Percentiles rank a stretch among this genome's conserved stretches.
These are phyloP conservation scores for Orthonyx spaldingii DNA, from an alignment of 2,113 vertebrate species.

Conservation along the genomic window DNA sequence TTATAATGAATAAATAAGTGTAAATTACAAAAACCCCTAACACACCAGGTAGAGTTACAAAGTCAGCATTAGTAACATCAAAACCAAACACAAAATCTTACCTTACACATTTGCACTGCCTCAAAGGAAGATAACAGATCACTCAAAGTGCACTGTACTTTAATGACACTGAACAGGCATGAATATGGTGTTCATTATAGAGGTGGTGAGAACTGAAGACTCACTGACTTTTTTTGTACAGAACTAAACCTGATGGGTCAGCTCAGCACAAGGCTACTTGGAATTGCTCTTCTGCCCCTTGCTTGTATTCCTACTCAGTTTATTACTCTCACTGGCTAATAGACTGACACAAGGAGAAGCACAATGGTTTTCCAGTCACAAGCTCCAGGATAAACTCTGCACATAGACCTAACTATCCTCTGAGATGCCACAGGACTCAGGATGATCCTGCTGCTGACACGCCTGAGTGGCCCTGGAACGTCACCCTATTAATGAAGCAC, in stretches of 20 bases:
- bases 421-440: background rate
- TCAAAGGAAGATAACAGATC: background rate
- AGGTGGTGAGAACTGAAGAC: background rate
- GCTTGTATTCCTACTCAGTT: background rate
- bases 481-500: background rate
- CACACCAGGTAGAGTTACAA: background rate
- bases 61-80: background rate
- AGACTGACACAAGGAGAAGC: background rate
- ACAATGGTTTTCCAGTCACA: background rate
- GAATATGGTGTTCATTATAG: background rate
- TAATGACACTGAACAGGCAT: constrained; percentile 2
- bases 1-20: background rate
- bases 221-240: background rate
- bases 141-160: constrained; percentile 26
- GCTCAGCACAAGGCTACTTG: background rate
- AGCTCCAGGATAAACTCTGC: background rate
- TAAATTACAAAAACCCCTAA: background rate
- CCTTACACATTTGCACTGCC: background rate
- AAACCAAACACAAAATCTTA: background rate
- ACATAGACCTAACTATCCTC: background rate
- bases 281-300: background rate
- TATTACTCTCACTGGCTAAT: background rate
- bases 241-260: background rate
- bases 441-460: background rate
- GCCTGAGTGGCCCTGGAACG: background rate